phyloP scores from a whole-genome alignment of 2,113 vertebrate species.

The Sula dactylatra region DNA sequence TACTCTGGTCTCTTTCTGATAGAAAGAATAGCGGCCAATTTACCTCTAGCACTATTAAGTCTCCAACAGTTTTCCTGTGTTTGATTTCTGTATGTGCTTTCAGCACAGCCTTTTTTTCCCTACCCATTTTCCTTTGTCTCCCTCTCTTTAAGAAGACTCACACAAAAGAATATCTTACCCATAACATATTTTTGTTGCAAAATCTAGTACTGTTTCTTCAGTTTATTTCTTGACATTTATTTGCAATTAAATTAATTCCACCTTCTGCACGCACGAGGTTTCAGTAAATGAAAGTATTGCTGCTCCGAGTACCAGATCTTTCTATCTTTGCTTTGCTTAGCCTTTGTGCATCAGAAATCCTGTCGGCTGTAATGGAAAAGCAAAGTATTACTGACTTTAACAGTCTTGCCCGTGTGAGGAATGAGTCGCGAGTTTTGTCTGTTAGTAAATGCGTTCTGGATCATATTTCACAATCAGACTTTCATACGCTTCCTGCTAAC shows the following conservation, averaged over 20 bases:
- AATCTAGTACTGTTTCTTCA: background rate
- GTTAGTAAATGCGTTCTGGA: constrained; percentile 52
- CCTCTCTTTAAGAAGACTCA: constrained; percentile 6
- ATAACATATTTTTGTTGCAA: background rate
- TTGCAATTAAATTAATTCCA: constrained; percentile 29
- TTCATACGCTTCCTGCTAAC: constrained; percentile 19
- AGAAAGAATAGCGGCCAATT: constrained; percentile 63
- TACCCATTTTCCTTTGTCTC: constrained; percentile 47
- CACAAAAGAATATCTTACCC: constrained; percentile 34
- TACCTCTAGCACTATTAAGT: constrained; percentile 65
- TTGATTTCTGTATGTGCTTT: constrained; percentile 52
- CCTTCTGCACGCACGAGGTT: background rate
- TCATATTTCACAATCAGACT: constrained; percentile 65
- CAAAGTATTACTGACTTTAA: constrained; percentile 50
- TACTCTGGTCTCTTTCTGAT: constrained; percentile 62
- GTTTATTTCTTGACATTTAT: constrained; percentile 20
- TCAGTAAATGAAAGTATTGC: background rate
- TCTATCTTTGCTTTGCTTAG: background rate
- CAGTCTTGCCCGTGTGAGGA: constrained; percentile 57
- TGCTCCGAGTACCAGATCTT: background rate
- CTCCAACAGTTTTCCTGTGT: constrained; percentile 64
- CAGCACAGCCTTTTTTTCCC: background rate
- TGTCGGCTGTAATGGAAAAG: constrained; percentile 32
- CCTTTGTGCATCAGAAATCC: constrained; percentile 39
- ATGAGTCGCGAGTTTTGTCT: constrained; percentile 53